A percentile compares a stretch with the other conserved stretches of the same genome.
Conservation (phyloP, 2,888 invertebrate species). For the Tetrapedia diversipes region DNA sequence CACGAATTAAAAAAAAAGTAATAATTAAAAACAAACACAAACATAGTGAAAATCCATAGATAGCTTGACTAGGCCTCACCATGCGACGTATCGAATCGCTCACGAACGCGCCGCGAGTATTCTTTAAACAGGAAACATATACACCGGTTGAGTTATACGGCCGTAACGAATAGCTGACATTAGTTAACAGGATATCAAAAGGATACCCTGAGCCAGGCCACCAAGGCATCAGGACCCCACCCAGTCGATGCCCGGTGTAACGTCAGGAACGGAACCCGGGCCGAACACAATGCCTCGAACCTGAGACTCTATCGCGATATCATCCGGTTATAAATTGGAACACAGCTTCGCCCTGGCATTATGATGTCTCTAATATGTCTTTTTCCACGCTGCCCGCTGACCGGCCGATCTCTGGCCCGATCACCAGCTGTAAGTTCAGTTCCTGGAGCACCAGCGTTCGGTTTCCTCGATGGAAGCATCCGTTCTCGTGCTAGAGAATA, state of each 20-base stretch:
- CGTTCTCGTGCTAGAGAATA: no score
- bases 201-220: slow-evolving; percentile 81
- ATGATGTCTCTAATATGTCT: slow-evolving; percentile 83
- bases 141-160: slow-evolving; percentile 69
- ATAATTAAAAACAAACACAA: no score
- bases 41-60: no score
- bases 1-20: no score
- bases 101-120: slow-evolving; percentile 46
- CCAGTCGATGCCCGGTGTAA: slow-evolving; percentile 77
- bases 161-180: slow-evolving; percentile 82
- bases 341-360: slow-evolving; percentile 82
- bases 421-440: slow-evolving; percentile 54
- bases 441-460: slow-evolving; percentile 23
- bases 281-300: slow-evolving; percentile 82
- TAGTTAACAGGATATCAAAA: slow-evolving; percentile 83
- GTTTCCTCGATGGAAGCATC: not conserved
- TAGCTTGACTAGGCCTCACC: no score
- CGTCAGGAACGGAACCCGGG: slow-evolving; percentile 74
- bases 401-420: slow-evolving; percentile 62
- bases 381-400: slow-evolving; percentile 75
- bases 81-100: slow-evolving; percentile 53
- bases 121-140: slow-evolving; percentile 75
- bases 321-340: slow-evolving; percentile 83
- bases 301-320: slow-evolving; percentile 82
- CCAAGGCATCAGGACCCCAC: slow-evolving; percentile 81